phyloP scores from a whole-genome alignment of 2,888 invertebrate genomes.

The Thereva unica region DNA sequence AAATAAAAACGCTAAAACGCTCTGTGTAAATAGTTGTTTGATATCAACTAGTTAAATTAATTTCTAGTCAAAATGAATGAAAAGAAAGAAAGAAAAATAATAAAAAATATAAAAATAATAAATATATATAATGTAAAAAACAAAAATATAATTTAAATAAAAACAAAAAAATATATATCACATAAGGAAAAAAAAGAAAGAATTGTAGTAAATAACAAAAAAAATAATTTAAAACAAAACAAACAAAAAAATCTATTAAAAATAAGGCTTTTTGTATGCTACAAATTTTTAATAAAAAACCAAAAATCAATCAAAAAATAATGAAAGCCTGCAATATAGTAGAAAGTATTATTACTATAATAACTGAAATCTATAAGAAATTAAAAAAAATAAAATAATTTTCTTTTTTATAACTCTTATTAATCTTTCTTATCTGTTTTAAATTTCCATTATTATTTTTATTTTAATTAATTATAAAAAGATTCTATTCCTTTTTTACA shows the following conservation, averaged over 20 bases:
- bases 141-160: conserved; percentile 2
- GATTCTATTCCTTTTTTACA: too few relatives aligned
- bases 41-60: conserved; percentile 15
- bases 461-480: too few relatives aligned
- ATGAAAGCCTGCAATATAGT: conserved; percentile 28
- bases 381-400: not conserved
- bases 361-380: not conserved
- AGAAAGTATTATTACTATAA: not conserved
- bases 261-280: conserved; percentile 33
- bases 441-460: too few relatives aligned
- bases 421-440: too few relatives aligned
- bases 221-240: conserved; percentile 2
- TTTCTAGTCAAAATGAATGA: not conserved
- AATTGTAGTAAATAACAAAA: conserved; percentile 8
- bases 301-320: not conserved
- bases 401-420: not conserved
- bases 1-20: conserved; percentile 18
- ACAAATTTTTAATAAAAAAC: conserved; percentile 31
- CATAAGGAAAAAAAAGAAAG: too few relatives aligned
- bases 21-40: conserved; percentile 29
- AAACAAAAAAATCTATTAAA: conserved; percentile 7
- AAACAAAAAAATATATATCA: not conserved
- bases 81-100: conserved; percentile 14
- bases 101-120: conserved; percentile 10
- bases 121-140: conserved; percentile 4